phyloP scores from a whole-genome alignment of 35 echinoderm and acorn worm genomes.

The Hemicentrotus pulcherrimus region DNA sequence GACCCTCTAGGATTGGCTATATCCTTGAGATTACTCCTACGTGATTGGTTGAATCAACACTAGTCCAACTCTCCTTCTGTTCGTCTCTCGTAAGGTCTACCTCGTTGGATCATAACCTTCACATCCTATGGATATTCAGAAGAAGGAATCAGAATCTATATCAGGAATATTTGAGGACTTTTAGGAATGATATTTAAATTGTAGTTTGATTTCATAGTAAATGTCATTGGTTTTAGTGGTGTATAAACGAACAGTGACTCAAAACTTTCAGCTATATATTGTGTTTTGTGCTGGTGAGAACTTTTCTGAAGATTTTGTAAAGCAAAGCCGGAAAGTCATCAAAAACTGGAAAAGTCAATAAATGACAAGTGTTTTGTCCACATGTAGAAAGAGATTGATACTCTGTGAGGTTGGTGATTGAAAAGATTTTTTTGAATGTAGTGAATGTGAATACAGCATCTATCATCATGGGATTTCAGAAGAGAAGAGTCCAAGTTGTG shows the following conservation, averaged over 20 bases:
- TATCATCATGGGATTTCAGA: slow-evolving; percentile 46
- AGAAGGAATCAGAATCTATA: neutral
- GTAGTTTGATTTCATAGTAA: no score
- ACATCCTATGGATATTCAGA: neutral
- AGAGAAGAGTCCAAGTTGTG: slow-evolving; percentile 33
- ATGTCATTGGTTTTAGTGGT: neutral
- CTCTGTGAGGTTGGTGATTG: neutral
- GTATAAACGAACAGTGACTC: neutral
- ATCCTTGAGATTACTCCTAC: neutral
- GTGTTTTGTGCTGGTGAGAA: neutral
- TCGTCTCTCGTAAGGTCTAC: neutral
- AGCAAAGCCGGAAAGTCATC: neutral
- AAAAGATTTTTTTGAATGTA: neutral
- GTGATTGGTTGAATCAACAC: neutral
- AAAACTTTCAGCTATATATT: neutral
- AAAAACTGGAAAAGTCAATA: neutral
- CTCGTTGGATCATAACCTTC: neutral
- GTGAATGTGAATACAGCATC: neutral
- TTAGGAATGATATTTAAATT: neutral
- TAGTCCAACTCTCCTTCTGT: neutral
- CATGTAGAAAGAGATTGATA: neutral
- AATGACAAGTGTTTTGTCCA: neutral
- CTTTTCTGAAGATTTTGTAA: neutral
- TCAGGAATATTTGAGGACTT: neutral
- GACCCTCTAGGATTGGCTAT: neutral